Evolutionary conservation across 1,140 invertebrate genomes (phyloP).

Genomic region (Rhyacophila brunnea): DNA sequence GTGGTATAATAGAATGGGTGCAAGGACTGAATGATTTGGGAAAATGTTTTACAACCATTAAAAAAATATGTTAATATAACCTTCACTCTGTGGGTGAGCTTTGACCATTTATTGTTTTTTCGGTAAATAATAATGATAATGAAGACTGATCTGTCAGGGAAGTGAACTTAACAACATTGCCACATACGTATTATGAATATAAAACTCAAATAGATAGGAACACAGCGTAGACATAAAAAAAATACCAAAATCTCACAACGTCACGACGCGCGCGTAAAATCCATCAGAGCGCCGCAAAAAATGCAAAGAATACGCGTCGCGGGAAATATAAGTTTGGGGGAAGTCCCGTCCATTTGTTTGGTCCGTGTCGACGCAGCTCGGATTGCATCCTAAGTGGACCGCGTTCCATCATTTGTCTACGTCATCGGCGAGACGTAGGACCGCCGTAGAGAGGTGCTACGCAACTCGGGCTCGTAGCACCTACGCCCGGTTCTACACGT

Average conservation of each 20-base stretch:
- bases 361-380: conserved; percentile 24
- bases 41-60: no score
- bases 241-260: background rate
- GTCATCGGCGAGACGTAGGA: conserved; percentile 16
- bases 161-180: no score
- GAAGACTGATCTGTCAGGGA: no score
- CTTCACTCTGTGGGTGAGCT: no score
- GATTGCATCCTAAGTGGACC: conserved; percentile 36
- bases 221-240: background rate
- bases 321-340: conserved; percentile 1
- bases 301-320: no score
- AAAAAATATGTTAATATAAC: no score
- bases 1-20: no score
- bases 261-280: background rate
- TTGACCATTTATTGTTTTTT: no score
- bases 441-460: background rate
- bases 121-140: no score
- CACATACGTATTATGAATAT: no score
- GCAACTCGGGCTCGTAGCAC: background rate
- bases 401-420: conserved; percentile 31
- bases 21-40: no score
- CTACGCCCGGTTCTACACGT: background rate
- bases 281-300: background rate
- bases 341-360: conserved; percentile 31
- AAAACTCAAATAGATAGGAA: background rate